Evolutionary conservation across 2,797 vertebrate genomes (phyloP).

Genomic region (Coluber constrictor): DNA sequence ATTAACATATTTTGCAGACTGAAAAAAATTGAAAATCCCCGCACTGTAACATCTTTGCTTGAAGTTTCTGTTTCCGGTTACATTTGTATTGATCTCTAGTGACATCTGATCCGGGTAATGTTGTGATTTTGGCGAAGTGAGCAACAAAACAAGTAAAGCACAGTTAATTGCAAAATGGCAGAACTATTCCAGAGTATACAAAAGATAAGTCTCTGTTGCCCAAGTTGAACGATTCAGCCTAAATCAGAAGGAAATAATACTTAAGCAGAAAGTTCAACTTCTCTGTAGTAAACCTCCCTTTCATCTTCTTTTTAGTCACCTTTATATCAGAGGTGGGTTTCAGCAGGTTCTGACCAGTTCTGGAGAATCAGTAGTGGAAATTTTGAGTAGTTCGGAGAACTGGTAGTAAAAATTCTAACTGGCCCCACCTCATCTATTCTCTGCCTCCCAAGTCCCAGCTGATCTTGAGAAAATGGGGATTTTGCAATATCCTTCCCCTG

Average conservation of each 20-base stretch:
- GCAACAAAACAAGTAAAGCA: not conserved
- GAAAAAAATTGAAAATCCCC: not conserved
- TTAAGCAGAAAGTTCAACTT: not conserved
- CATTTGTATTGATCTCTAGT: not conserved
- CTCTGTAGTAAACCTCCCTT: not conserved
- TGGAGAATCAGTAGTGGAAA: too few species aligned
- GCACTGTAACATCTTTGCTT: not conserved
- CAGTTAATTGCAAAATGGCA: not conserved
- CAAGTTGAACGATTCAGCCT: not conserved
- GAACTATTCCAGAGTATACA: not conserved
- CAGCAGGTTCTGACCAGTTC: too few species aligned
- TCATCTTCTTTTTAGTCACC: not conserved
- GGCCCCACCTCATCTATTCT: too few species aligned
- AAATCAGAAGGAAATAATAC: not conserved
- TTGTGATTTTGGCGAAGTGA: not conserved
- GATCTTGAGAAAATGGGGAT: too few species aligned
- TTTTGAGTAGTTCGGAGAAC: too few species aligned
- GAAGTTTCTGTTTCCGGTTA: not conserved
- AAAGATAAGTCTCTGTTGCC: not conserved
- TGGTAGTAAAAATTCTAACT: too few species aligned
- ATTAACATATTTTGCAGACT: not conserved
- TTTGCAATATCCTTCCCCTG: too few species aligned
- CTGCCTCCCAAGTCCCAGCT: too few species aligned
- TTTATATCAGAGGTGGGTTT: not conserved
- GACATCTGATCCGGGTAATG: not conserved